Evolutionary conservation across 2,797 vertebrate genomes (phyloP), one percentile per base, ranked within the genome.

Genomic region (Rhadinocentrus ornatus): DNA sequence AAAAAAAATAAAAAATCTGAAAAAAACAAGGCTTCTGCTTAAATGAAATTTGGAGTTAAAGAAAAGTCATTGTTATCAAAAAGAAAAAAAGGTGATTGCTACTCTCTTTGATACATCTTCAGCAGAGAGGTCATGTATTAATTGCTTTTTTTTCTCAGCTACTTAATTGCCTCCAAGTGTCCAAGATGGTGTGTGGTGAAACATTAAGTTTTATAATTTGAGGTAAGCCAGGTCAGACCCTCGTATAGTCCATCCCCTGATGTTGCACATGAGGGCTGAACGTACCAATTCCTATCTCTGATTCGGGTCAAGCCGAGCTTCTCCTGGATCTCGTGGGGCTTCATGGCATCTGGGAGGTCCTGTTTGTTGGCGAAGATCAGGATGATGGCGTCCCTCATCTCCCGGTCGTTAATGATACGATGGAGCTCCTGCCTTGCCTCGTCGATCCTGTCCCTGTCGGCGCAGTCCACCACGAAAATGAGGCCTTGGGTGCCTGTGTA

Each of bases 311-410:
- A 94, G 88, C 98, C 98, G 78, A 99, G 93, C 95, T 99, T 99
- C 94, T 99, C 98, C 92, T 99, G 98, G 93, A 99, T 99, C 94
- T 99, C 98, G n/a, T 99, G 98, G 65, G 98, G 97, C 76, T 99
- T 99, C 97, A 99, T 99, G 92, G 98, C 97, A 62, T 99, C 98
- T 0, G 96, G 95, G 69, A 99, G 96, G 94, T 99, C 97, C 93
- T 99, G 98, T 92, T 99, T 99, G 94, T 99, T 99, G 93, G 97
- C 98, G 84, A 99, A 99, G 92, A 99, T 97, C 86, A 99, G 95
- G 93, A 99, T 99, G 92, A 99, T 99, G 89, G 97, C 97, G 80
- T 99, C 97, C 93, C 97, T 94, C 98, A 99, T 99, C 93, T 99
- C 98, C 74, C 97, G 95, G 95, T 99, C 97, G 54, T 98, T 98